Evolutionary conservation across 2,888 invertebrate genomes (phyloP), one percentile per base, ranked within the genome.

Genomic region (Trissonchulus latispiculum): DNA sequence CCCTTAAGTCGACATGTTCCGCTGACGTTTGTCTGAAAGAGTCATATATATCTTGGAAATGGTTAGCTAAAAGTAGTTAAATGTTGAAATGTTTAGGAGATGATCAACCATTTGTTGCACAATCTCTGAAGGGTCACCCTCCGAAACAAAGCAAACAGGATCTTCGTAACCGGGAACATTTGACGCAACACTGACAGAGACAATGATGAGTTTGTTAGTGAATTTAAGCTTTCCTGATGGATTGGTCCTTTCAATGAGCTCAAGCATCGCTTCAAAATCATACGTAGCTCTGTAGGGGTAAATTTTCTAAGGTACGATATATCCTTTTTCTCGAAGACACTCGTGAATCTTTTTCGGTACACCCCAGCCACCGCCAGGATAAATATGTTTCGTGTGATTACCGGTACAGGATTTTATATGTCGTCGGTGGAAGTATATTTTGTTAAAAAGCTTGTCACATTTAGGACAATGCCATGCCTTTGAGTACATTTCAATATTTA

Each of bases 211-310:
- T 32, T 70, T n/a, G 3, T 23, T 48, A 8, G 35, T 70, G 32
- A 59, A 70, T 2, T 28, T 2, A 28, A 70, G 35, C 35, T 70
- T 70, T 59, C 32, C 35, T 3, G 29, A 15, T 8, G 35, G 59
- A 48, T 23, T 48, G 23, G 48, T 15, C 8, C 23, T 8, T 23
- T 48, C 48, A 23, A 15, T 15, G 8, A 48, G 8, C 28, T 64
- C 31, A n/a, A 64, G 28, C 28, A 37, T 18, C 2, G 48, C 36
- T 28, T 70, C 70, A 70, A 70, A 70, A 31, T 70, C 59, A 33
- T 70, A 70, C 2, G 35, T 35, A 8, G 48, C 48, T 3, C 28
- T 8, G 61, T 8, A 70, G 2, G 59, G 62, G 29, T 28, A 64
- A 36, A 61, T 18, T 32, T 33, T 48, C 37, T 61, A 0, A 66